A percentile compares a stretch with the other conserved stretches of the same genome.
These are phyloP conservation scores for Mesorhabditis spiculigera DNA, from an alignment of 2,888 invertebrate species.

Conservation along the genomic window DNA sequence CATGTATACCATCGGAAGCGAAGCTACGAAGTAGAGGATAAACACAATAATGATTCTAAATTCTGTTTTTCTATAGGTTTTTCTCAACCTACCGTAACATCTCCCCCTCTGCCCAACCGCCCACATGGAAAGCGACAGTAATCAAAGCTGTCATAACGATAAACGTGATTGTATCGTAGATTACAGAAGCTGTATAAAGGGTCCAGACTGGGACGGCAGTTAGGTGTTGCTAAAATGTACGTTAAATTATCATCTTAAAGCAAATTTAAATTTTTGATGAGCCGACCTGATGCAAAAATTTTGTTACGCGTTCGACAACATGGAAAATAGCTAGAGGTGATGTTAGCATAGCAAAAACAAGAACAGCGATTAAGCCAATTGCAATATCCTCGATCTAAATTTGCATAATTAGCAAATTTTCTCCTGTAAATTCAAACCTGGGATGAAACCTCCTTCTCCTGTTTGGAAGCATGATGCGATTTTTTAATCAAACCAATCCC, in stretches of 20 bases:
- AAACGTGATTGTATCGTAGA: constrained; percentile 1
- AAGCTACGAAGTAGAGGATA: constrained; percentile 32
- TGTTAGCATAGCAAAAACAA: constrained; percentile 26
- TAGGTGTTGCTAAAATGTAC: constrained; percentile 31
- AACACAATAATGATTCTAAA: constrained; percentile 23
- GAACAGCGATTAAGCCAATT: background rate
- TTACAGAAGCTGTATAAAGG: constrained; percentile 31
- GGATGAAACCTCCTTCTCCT: background rate
- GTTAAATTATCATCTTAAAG: background rate
- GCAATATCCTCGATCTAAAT: constrained; percentile 8
- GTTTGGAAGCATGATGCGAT: background rate
- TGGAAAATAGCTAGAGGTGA: constrained; percentile 30
- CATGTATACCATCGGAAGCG: constrained; percentile 33
- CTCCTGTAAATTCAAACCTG: background rate
- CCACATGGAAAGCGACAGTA: background rate
- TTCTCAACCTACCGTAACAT: background rate
- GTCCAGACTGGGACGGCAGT: constrained; percentile 35
- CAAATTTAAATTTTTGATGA: background rate
- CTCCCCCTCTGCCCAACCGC: background rate
- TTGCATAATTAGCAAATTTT: background rate
- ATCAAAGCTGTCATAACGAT: background rate
- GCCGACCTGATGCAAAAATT: constrained; percentile 40
- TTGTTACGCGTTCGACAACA: constrained; percentile 33
- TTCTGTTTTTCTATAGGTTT: background rate
- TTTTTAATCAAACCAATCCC: background rate